Evolutionary conservation across 2,888 invertebrate genomes (phyloP).

Genomic region (Chrysotoxum bicinctum): DNA sequence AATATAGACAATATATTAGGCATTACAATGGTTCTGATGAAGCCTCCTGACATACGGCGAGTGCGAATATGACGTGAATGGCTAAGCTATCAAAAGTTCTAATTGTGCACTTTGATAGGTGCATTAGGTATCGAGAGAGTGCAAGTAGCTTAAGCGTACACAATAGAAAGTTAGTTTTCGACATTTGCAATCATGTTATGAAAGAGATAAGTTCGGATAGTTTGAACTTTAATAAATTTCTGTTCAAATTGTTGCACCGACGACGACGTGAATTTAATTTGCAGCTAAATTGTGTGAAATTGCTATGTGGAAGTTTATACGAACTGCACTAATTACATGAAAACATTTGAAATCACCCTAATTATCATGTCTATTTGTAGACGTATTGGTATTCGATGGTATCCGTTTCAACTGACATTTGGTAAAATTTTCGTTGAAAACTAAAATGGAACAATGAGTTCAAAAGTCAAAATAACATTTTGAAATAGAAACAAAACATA

Average conservation of each 20-base stretch:
- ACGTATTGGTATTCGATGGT: too few relatives aligned
- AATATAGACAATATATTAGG: conserved; percentile 14
- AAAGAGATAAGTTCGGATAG: background rate
- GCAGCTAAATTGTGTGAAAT: background rate
- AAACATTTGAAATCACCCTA: too few relatives aligned
- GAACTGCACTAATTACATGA: too few relatives aligned
- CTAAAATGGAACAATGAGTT: too few relatives aligned
- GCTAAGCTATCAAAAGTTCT: conserved; percentile 10
- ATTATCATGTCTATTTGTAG: too few relatives aligned
- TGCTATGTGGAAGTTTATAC: background rate
- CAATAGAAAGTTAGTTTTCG: background rate
- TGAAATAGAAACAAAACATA: too few relatives aligned
- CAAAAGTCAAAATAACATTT: too few relatives aligned
- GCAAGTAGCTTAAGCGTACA: background rate
- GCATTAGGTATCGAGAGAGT: background rate
- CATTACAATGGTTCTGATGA: conserved; percentile 3
- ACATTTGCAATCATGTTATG: conserved; percentile 8
- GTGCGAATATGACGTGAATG: background rate
- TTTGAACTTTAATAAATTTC: background rate
- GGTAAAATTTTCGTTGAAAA: too few relatives aligned
- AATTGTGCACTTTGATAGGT: conserved; percentile 21
- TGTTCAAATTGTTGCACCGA: background rate
- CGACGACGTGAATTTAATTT: background rate
- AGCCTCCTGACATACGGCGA: background rate
- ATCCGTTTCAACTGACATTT: too few relatives aligned